phyloP scores from a whole-genome alignment of 2,113 vertebrate genomes.

The Laticauda colubrina region DNA sequence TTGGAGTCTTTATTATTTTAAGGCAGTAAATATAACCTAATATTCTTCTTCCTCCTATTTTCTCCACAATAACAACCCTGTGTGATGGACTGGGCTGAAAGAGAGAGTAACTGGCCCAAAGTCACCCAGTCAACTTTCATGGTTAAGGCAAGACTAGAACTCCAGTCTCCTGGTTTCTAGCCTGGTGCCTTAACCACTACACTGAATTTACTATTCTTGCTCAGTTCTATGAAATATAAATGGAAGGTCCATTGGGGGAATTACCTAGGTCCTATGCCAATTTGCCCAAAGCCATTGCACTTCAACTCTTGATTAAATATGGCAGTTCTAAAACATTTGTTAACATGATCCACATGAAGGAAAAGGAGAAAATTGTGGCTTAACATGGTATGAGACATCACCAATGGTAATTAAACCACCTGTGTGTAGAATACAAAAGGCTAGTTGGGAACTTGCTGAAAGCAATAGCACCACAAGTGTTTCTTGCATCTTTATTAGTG shows the following conservation, averaged over 20 bases:
- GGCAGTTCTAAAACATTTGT: not conserved
- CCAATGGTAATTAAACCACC: not conserved
- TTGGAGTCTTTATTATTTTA: not conserved
- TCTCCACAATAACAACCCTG: not conserved
- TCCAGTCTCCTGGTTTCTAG: not conserved
- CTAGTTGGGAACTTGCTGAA: not conserved
- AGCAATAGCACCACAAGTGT: slow-evolving; percentile 21
- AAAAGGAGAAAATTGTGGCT: not conserved
- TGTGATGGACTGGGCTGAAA: not conserved
- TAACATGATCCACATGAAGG: not conserved
- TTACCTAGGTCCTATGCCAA: not conserved
- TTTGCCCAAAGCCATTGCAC: not conserved
- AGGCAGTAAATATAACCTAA: not conserved
- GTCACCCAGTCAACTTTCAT: not conserved
- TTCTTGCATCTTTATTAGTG: slow-evolving; percentile 24
- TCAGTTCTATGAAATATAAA: not conserved
- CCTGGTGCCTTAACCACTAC: not conserved
- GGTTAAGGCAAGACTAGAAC: not conserved
- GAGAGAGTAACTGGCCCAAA: not conserved
- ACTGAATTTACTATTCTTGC: not conserved
- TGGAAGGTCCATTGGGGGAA: not conserved
- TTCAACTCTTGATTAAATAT: not conserved
- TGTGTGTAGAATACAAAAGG: not conserved
- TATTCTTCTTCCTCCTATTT: not conserved
- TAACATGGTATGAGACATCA: not conserved